Base-by-base conservation (phyloP, 2,888 invertebrate genomes). In the Antheraea assamensis region DNA sequence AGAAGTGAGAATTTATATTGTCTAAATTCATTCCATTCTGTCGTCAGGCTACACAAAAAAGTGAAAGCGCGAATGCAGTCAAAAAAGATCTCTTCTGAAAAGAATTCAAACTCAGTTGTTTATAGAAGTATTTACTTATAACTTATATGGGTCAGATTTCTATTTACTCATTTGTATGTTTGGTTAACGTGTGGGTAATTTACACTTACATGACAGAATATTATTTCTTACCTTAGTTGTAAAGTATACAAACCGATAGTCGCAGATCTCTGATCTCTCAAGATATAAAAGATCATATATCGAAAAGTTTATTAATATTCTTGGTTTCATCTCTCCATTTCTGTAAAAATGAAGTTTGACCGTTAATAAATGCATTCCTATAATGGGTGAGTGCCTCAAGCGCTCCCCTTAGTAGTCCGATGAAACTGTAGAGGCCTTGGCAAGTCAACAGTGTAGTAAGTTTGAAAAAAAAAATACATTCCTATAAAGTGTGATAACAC, bases 141-240 rank as follows among this genome's bases (percentile, higher is more conserved):
- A 58, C 58, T 73, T 35, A 70, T 42, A 58, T 58, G 70, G 73
- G 55, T 55, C 58, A 70, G 70, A 70, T 73, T 73, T 73, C 73
- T 73, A 73, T 73, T 73, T 70, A 73, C 73, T 47, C 27, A 47
- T 73, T 73, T 73, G 58, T 42, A 70, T 27, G 47, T 70, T 58
- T 73, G 27, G 70, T 73, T 73, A 70, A 58, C 70, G 47, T 73
- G 27, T n/a, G n/a, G n/a, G n/a, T 70, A 55, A 73, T 73, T 73
- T 73, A 58, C 73, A 73, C 70, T 30, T 27, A 70, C 58, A 42
- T 42, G 35, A 73, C 47, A 49, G 42, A 70, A 61, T 73, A n/a
- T 70, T 70, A 47, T 64, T 64, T 30, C 73, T 73, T 70, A 58
- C 58, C 35, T 27, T 73, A 70, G 47, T 27, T 21, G 70, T 47